Evolutionary conservation across 2,113 vertebrate genomes (phyloP).

Genomic region (Melanocharis versteri): DNA sequence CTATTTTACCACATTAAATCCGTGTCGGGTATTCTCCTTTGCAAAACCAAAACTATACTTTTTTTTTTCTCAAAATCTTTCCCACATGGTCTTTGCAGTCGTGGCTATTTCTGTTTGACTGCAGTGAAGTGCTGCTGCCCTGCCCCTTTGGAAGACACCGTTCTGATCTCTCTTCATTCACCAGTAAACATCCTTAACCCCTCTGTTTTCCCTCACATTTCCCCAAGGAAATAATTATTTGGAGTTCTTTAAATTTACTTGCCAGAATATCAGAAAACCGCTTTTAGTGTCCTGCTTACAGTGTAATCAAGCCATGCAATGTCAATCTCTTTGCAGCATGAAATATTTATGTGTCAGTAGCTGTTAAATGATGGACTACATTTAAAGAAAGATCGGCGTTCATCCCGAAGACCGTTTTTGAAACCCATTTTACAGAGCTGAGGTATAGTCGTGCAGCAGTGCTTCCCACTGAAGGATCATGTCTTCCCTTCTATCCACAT

Average conservation of each 20-base stretch:
- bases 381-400: rapidly evolving
- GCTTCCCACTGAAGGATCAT: background rate
- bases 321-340: background rate
- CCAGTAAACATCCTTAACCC: background rate
- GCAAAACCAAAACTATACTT: background rate
- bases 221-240: background rate
- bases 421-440: background rate
- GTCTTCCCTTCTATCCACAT: background rate
- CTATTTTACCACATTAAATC: background rate
- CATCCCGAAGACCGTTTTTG: background rate
- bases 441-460: background rate
- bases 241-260: background rate
- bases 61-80: background rate
- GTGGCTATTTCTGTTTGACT: background rate
- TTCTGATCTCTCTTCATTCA: background rate
- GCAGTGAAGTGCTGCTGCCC: background rate
- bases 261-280: background rate
- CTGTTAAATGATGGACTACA: background rate
- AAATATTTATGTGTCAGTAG: background rate
- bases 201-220: background rate
- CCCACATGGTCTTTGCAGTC: background rate
- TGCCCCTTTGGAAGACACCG: background rate
- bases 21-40: background rate
- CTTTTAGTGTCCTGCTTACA: background rate
- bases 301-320: background rate